Evolutionary conservation across 2,888 invertebrate genomes (phyloP), one percentile per base, ranked within the genome.

Genomic region (Nemurella pictetii): DNA sequence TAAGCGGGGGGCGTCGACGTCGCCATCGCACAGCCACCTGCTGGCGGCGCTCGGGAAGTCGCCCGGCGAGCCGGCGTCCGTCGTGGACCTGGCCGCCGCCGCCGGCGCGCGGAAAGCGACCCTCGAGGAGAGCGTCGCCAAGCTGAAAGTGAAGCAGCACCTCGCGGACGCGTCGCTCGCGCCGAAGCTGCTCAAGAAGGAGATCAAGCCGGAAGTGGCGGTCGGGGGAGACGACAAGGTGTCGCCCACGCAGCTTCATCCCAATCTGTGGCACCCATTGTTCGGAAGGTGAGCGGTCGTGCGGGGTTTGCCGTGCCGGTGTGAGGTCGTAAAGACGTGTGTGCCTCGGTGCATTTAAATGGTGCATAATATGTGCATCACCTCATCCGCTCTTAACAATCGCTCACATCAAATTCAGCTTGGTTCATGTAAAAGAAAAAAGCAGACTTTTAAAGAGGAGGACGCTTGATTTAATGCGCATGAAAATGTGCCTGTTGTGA

Each of bases 251-350:
- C 87, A 86, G 87, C 92, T 94, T 81, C 93, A 94, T 88, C 93
- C 94, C 88, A 94, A 95, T 87, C 91, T 96, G 83, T 96, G 96
- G 96, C 96, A 96, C 91, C 96, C 96, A 84, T 92, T 96, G 82
- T 96, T 96, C 90, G 95, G 96, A 93, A 96, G 95, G 96, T 96
- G 92, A 94, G 94, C 15, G 75, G 25, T 36, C 72, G 25, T 20
- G 20, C 55, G n/a, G n/a, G n/a, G n/a, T n/a, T n/a, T n/a, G n/a
- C n/a, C n/a, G n/a, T n/a, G n/a, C n/a, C n/a, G n/a, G n/a, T n/a
- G n/a, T n/a, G n/a, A n/a, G n/a, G n/a, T n/a, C n/a, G n/a, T n/a
- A n/a, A n/a, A n/a, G n/a, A n/a, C n/a, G n/a, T n/a, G n/a, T n/a
- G n/a, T n/a, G n/a, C n/a, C n/a, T n/a, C n/a, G n/a, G n/a, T n/a